Evolutionary conservation across 2,113 vertebrate genomes (phyloP), one percentile per base, ranked within the genome.

Genomic region (Macquaria ambigua): DNA sequence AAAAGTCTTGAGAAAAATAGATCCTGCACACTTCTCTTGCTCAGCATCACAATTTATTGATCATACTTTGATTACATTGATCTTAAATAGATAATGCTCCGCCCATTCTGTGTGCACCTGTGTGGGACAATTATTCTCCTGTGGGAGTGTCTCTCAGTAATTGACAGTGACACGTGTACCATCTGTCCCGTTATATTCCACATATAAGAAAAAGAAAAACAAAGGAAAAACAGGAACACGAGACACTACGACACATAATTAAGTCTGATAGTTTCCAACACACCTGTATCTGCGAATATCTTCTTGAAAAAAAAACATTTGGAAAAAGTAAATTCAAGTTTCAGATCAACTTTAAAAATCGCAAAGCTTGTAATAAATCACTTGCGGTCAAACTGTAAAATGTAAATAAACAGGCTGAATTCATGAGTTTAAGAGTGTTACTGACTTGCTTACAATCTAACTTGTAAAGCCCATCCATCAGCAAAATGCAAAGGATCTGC

Each of bases 401-500:
- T 71, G 71, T 12, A 6, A 72, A 58, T 59, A 43, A 56, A 39
- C 48, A 5, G 37, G 34, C 53, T n/a, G 69, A 56, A 78, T 69
- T 16, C 43, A 70, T 10, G 58, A 48, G 52, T 48, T 63, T 25
- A 21, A 79, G 21, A 55, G 70, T 52, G 50, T 64, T 64, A 53
- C 76, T 53, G 72, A 75, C 59, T 53, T 11, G 43, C 56, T 61
- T 23, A 41, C 39, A 63, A 28, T 63, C 50, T 1, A 59, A 75
- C 31, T 39, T 39, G 66, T 59, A 56, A 79, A 83, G 59, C 37
- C 70, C 41, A 71, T 75, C 28, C 53, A 73, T 79, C 73, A 76
- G 83, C 72, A 77, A 73, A 80, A 83, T 77, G 68, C 53, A 81
- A 73, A 80, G 39, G 46, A 71, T 73, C 55, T 46, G 8, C 56